A percentile compares a stretch with the other conserved stretches of the same genome.
phyloP scores from a whole-genome alignment of 1,140 invertebrate genomes.

The Drosophila parabipectinata region DNA sequence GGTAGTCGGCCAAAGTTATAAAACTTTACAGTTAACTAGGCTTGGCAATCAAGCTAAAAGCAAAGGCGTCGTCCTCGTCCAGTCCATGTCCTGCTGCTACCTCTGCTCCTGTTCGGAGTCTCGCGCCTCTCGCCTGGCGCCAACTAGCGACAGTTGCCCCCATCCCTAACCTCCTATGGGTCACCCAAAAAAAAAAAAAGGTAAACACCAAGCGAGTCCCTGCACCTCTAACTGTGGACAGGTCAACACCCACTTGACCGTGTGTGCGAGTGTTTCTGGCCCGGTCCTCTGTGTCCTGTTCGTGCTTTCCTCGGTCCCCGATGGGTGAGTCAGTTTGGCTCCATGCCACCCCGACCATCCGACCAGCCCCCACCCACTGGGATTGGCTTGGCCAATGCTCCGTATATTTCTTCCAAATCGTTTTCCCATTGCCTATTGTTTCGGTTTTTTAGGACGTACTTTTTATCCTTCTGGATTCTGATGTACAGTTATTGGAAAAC shows the following conservation, averaged over 20 bases:
- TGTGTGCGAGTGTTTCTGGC: constrained; percentile 31
- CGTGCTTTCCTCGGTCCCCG: constrained; percentile 14
- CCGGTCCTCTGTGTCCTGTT: constrained; percentile 10
- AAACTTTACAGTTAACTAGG: constrained; percentile 83
- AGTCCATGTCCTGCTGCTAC: constrained; percentile 17
- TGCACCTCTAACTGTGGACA: constrained; percentile 73
- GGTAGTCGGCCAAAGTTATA: constrained; percentile 71
- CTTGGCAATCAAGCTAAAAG: constrained; percentile 83
- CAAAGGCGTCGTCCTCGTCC: constrained; percentile 73
- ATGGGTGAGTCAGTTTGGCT: constrained; percentile 28
- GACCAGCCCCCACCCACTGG: constrained; percentile 19
- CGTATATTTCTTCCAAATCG: constrained; percentile 68
- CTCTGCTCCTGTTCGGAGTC: constrained; percentile 33
- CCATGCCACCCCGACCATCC: constrained; percentile 1
- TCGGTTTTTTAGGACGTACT: constrained; percentile 17
- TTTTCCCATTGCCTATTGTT: constrained; percentile 61
- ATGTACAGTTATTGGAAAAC: constrained; percentile 28
- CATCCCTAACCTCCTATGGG: background rate
- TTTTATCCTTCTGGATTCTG: constrained; percentile 14
- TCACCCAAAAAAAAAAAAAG: constrained; percentile 11
- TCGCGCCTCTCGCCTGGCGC: constrained; percentile 64
- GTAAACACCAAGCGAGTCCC: constrained; percentile 28
- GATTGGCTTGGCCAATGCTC: constrained; percentile 66
- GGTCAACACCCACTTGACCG: constrained; percentile 54
- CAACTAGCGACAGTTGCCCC: constrained; percentile 62